Evolutionary conservation across 1,140 invertebrate genomes (phyloP).

Genomic region (Stegodyphus dumicola): DNA sequence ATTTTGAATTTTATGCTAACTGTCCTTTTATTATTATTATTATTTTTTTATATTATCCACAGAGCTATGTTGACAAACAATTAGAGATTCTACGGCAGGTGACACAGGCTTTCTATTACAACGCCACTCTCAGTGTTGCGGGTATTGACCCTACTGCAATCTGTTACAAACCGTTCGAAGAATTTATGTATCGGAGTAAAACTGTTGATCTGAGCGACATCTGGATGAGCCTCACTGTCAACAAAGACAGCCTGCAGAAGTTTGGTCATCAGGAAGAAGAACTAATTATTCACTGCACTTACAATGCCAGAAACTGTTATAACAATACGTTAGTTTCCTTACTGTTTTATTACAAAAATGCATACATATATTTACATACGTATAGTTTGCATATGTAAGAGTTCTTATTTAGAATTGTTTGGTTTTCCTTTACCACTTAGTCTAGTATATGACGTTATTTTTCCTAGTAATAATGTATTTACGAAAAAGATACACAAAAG

Average conservation of each 20-base stretch:
- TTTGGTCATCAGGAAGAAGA: constrained; percentile 63
- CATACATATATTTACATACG: too few species aligned
- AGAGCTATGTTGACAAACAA: constrained; percentile 46
- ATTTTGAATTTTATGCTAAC: too few species aligned
- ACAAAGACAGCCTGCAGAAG: constrained; percentile 60
- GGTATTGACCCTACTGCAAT: constrained; percentile 40
- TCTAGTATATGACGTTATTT: too few species aligned
- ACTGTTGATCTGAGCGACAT: constrained; percentile 61
- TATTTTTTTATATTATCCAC: constrained; percentile 1
- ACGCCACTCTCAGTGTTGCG: constrained; percentile 1
- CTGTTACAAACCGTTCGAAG: constrained; percentile 56
- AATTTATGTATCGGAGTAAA: constrained; percentile 58
- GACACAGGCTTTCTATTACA: constrained; percentile 17
- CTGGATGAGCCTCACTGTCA: constrained; percentile 62
- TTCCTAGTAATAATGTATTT: too few species aligned
- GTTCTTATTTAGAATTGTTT: too few species aligned
- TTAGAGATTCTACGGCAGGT: constrained; percentile 32
- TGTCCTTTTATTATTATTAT: too few species aligned
- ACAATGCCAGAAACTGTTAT: constrained; percentile 61
- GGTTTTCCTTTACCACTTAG: too few species aligned
- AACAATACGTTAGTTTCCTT: constrained; percentile 49
- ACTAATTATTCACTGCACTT: constrained; percentile 62
- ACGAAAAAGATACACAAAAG: too few species aligned
- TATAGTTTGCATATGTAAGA: too few species aligned
- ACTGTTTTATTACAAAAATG: too few species aligned